phyloP scores from a whole-genome alignment of 2,888 invertebrate genomes.

The Chrysodeixis includens region DNA sequence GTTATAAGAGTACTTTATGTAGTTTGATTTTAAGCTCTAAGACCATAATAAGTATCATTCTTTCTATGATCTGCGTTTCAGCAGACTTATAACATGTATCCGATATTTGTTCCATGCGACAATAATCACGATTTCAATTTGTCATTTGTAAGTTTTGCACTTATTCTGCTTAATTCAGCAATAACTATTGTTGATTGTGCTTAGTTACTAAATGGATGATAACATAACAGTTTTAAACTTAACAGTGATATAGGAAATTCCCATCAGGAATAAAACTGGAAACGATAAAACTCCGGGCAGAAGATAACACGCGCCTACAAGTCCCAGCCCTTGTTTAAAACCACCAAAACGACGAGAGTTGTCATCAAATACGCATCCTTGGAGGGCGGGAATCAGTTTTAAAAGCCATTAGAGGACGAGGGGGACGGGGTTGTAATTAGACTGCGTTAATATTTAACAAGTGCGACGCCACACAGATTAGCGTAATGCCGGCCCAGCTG shows the following conservation, averaged over 20 bases:
- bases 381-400: constrained; percentile 88
- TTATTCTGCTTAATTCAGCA: too few relatives aligned
- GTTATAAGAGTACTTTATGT: too few relatives aligned
- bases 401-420: constrained; percentile 87
- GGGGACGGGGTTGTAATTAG: constrained; percentile 84
- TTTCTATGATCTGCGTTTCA: too few relatives aligned
- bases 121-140: too few relatives aligned
- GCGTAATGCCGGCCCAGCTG: constrained; percentile 80
- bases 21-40: too few relatives aligned
- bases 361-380: constrained; percentile 89
- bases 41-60: too few relatives aligned
- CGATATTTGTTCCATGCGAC: too few relatives aligned
- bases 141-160: too few relatives aligned
- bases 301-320: constrained; percentile 56
- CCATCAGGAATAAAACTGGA: constrained; percentile 35
- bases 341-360: constrained; percentile 79
- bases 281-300: constrained; percentile 27
- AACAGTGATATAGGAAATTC: background rate
- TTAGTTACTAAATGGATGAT: too few relatives aligned
- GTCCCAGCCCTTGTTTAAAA: constrained; percentile 64
- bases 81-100: too few relatives aligned
- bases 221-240: too few relatives aligned
- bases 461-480: constrained; percentile 85
- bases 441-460: constrained; percentile 89
- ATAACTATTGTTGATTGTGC: too few relatives aligned